Base-by-base conservation (phyloP, 2,113 vertebrate species). In the Hydrolagus affinis region DNA sequence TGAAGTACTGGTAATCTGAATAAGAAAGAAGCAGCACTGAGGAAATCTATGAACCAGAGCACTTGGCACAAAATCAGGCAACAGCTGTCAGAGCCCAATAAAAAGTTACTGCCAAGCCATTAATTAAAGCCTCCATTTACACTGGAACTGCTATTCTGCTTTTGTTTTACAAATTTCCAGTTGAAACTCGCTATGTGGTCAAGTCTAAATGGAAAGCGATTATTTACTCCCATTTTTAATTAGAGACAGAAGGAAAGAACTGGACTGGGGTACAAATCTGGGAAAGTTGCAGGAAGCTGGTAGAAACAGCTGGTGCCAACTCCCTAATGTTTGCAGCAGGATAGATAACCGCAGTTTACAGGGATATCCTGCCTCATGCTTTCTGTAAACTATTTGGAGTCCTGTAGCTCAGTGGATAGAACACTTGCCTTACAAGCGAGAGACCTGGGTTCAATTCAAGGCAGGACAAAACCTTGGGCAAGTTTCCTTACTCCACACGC, bases 111-210 rank as follows among this genome's bases (percentile, higher is more conserved):
- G 77, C 57, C 59, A 64, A 80, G 77, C 59, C 59, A 25, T 12
- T 80, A 80, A 80, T 64, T 80, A 80, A n/a, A 62, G 11, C 12
- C 12, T 80, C 12, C 59, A 80, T 80, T 80, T 80, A 80, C 25
- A 80, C 14, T 64, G 62, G 59, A 80, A 14, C 8, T 80, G 77
- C 60, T 15, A 80, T 64, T 28, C 30, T 80, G 59, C 23, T 25
- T 64, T 19, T 64, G 14, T 12, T 56, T 74, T 75, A 28, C 23
- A 80, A 80, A 80, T 64, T 64, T 80, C 77, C 12, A 80, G 59
- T 62, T 80, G 60, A 62, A 80, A 15, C 23, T 28, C 77, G 64
- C 11, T 17, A 30, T 64, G 59, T 62, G 59, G 77, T 62, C 77
- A 80, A 80, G 77, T 15, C 25, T 80, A 19, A 80, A 80, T 44